Conservation (phyloP, 2,113 vertebrate genomes). For the Spea multiplicata region DNA sequence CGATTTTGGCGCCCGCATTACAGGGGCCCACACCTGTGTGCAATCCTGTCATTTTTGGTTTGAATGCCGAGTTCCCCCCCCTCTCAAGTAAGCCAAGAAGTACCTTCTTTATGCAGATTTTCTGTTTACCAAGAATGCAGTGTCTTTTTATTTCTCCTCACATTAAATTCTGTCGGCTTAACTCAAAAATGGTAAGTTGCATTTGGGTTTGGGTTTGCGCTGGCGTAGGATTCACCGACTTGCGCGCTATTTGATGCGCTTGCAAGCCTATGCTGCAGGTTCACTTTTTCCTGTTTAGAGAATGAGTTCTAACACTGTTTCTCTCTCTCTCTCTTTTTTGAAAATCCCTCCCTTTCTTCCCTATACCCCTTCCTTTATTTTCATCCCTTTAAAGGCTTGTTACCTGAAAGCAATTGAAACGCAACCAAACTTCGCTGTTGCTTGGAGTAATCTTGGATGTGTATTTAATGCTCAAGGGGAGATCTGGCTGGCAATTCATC, state of each 20-base stretch:
- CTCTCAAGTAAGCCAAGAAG: too few relatives aligned
- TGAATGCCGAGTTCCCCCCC: conserved; percentile 52
- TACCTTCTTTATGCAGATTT: too few relatives aligned
- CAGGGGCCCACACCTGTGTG: conserved; percentile 92
- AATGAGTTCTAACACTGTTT: conserved; percentile 84
- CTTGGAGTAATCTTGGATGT: conserved; percentile 99
- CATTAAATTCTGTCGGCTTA: conserved; percentile 56
- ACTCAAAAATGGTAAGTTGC: conserved; percentile 88
- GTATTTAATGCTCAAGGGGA: conserved; percentile 99
- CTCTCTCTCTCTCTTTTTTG: conserved; percentile 75
- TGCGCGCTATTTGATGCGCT: conserved; percentile 91
- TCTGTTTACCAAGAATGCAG: too few relatives aligned
- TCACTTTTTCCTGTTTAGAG: conserved; percentile 96
- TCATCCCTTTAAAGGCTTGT: conserved; percentile 87
- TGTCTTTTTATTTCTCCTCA: background rate
- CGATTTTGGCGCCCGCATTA: conserved; percentile 93
- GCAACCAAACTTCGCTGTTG: conserved; percentile 98
- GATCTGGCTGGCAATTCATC: conserved; percentile 98
- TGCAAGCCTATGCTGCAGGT: conserved; percentile 97
- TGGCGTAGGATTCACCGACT: conserved; percentile 93
- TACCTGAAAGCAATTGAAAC: conserved; percentile 99
- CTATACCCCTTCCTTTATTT: conserved; percentile 74
- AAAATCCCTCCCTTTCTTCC: conserved; percentile 65
- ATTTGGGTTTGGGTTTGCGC: conserved; percentile 94
- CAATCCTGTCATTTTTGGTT: conserved; percentile 91